A percentile compares a stretch with the other conserved stretches of the same genome.
Evolutionary conservation across 2,888 invertebrate species (phyloP).

Genomic region (Lomographa bimaculata): DNA sequence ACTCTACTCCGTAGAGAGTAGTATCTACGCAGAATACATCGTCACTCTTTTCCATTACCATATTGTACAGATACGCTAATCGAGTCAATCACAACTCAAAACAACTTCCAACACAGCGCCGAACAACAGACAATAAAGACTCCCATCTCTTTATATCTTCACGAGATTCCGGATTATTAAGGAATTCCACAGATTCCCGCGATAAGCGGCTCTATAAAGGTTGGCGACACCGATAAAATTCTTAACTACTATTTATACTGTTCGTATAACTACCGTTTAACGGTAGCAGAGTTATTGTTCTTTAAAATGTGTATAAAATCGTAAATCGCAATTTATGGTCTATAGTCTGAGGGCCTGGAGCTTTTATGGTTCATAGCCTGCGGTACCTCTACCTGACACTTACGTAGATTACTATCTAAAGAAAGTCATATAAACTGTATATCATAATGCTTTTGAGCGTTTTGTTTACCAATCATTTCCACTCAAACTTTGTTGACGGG

Average conservation of each 20-base stretch:
- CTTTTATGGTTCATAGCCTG: slow-evolving; percentile 18
- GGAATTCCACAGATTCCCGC: slow-evolving; percentile 28
- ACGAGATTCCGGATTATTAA: slow-evolving; percentile 25
- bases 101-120: slow-evolving; percentile 28
- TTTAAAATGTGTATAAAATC: slow-evolving; percentile 19
- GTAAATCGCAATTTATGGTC: slow-evolving; percentile 25
- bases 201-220: slow-evolving; percentile 29
- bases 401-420: slow-evolving; percentile 40
- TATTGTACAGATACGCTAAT: slow-evolving; percentile 32
- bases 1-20: slow-evolving; percentile 17
- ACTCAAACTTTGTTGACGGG: slow-evolving; percentile 47
- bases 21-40: slow-evolving; percentile 19
- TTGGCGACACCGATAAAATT: slow-evolving; percentile 28
- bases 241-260: slow-evolving; percentile 25
- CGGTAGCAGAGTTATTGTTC: slow-evolving; percentile 24
- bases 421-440: slow-evolving; percentile 39
- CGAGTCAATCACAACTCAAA: slow-evolving; percentile 28
- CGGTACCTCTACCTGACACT: slow-evolving; percentile 22
- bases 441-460: slow-evolving; percentile 42
- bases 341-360: slow-evolving; percentile 6
- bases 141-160: slow-evolving; percentile 24
- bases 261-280: slow-evolving; percentile 25
- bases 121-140: slow-evolving; percentile 32
- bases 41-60: slow-evolving; percentile 22
- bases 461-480: slow-evolving; percentile 56